Evolutionary conservation across 1,140 invertebrate genomes (phyloP).

Genomic region (Aricia agestis): DNA sequence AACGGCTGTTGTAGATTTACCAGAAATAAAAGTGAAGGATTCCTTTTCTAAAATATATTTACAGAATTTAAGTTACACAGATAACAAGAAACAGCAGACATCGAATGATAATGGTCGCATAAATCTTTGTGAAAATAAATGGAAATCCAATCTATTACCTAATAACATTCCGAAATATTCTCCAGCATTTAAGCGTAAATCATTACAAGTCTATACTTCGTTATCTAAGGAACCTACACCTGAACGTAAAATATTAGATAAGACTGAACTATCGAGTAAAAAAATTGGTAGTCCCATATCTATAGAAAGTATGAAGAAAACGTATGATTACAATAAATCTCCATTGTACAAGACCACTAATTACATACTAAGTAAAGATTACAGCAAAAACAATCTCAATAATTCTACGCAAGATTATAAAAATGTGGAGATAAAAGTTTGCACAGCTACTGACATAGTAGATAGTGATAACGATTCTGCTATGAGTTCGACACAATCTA

Average conservation of each 20-base stretch:
- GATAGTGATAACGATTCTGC: slow-evolving; percentile 92
- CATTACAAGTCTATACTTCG: slow-evolving; percentile 80
- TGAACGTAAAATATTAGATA: slow-evolving; percentile 56
- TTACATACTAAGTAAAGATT: slow-evolving; percentile 39
- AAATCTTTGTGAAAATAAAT: slow-evolving; percentile 64
- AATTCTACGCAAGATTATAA: slow-evolving; percentile 47
- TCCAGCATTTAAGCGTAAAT: slow-evolving; percentile 88
- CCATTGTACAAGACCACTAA: slow-evolving; percentile 30
- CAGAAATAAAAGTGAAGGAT: slow-evolving; percentile 87
- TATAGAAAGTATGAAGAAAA: background rate
- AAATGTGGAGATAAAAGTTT: slow-evolving; percentile 64
- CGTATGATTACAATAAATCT: slow-evolving; percentile 46
- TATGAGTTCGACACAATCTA: slow-evolving; percentile 85
- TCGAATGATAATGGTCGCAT: slow-evolving; percentile 37
- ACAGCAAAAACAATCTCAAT: slow-evolving; percentile 44
- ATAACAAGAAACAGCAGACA: slow-evolving; percentile 42
- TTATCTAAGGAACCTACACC: slow-evolving; percentile 65
- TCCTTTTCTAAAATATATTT: slow-evolving; percentile 51
- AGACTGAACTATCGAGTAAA: slow-evolving; percentile 35
- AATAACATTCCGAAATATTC: slow-evolving; percentile 86
- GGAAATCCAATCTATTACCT: slow-evolving; percentile 72
- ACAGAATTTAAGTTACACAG: slow-evolving; percentile 44
- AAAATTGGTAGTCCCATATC: background rate
- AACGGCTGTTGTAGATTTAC: slow-evolving; percentile 77
- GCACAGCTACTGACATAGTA: slow-evolving; percentile 73